Evolutionary conservation across 2,888 invertebrate genomes (phyloP), one percentile per base, ranked within the genome.

Genomic region (Leucoma salicis): DNA sequence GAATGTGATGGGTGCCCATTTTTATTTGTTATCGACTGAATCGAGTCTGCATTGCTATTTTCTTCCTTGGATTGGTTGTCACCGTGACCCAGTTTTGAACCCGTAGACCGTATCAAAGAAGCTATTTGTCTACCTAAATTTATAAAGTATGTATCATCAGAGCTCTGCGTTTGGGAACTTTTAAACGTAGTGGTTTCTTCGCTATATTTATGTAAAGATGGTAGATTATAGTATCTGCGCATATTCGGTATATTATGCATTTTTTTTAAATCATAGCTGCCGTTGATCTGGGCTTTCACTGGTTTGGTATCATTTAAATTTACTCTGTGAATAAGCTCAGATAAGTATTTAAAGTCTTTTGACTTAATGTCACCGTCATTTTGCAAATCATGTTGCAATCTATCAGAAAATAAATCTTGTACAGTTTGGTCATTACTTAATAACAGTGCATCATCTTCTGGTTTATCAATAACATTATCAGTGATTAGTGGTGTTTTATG

Each of bases 51-150:
- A n/a, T 42, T 32, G 25, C 51, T 50, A 4, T 55, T 37, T 41
- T 59, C 57, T 46, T 74, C 68, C 14, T 27, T 31, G 29, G 14
- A 42, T 74, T 57, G 58, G 78, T 66, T 37, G 74, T 63, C 46
- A 73, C 12, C 66, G 7, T 74, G 53, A 21, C 70, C 60, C 25
- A 67, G 63, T 39, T 66, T 61, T 5, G 59, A 42, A 42, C 84
- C 78, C 35, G 77, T 61, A 15, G 71, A 74, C 35, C 80, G 72
- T 50, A 88, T 81, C 49, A 87, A 63, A 7, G 76, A 59, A 27
- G 88, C 88, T 66, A 87, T 88, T 74, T 85, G 78, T 54, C 74
- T 76, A 5, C 88, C 88, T 31, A 88, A 63, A 15, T 79, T 79
- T 35, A 71, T 67, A 46, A 83, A 88, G 48, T 78, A 84, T 3